Base-by-base conservation (phyloP, 1,140 invertebrate species). In the Solenopsis invicta region DNA sequence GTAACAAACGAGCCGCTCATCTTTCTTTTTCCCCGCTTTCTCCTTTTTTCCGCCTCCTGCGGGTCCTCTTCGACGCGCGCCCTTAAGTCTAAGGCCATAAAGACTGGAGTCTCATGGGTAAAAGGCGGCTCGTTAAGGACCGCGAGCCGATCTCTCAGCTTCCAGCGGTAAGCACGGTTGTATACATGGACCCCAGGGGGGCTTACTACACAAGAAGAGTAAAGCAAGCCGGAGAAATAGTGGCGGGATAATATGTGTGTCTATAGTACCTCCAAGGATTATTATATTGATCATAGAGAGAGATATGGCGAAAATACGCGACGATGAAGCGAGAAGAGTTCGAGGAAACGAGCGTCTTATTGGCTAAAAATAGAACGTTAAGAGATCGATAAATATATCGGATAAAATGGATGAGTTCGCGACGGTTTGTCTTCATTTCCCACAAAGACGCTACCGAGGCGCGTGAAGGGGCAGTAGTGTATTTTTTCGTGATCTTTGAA, bases 81-180 rank as follows among this genome's bases (percentile, higher is more conserved):
- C 61, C 45, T 54, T 50, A 45, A n/a, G 48, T 74, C 52, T 21
- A 50, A 66, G 41, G 37, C 34, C 50, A 21, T 71, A 52, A 75
- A 61, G 72, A 29, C 62, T 77, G 71, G 12, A 13, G 76, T 81
- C 88, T 87, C 77, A n/a, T 29, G 77, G 87, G 77, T 78, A 87
- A 87, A 87, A 91, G 85, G 56, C 69, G 61, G 76, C 91, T 92
- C 86, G 88, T 91, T 91, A 91, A 91, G 80, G 45, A 85, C 61
- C 61, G 9, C 50, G 48, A 84, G 12, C 54, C 21, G 56, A 52
- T 82, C 66, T 52, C 34, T 52, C 29, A 37, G 13, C 29, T 62
- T 59, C 45, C 18, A n/a, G 24, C 41, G n/a, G 21, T 59, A 62
- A 84, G 85, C 34, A 80, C 75, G 75, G 48, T 56, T 84, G 80